These are phyloP conservation scores for Acanthiza pusilla DNA, from an alignment of 2,797 vertebrate genomes.

Conservation along the genomic window DNA sequence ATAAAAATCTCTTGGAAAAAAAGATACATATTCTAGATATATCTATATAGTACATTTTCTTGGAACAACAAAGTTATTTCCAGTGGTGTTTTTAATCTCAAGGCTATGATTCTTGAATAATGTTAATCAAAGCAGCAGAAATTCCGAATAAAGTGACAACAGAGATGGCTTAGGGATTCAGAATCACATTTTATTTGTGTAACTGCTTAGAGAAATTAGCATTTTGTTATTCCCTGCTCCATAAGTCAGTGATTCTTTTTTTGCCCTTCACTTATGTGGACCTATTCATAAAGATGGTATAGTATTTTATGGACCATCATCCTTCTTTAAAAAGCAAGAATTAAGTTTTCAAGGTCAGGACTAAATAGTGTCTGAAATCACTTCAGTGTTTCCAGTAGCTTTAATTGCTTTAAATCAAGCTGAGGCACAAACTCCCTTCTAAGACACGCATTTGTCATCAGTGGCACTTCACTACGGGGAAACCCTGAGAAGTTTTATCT, in stretches of 20 bases:
- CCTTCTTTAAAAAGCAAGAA: background rate
- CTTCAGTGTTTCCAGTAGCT: background rate
- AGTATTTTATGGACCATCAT: background rate
- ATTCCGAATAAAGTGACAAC: background rate
- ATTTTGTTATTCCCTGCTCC: background rate
- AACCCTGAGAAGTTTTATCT: background rate
- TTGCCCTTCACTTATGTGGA: fast-evolving
- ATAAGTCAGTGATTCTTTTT: background rate
- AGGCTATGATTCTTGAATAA: background rate
- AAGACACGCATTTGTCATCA: background rate
- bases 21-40: background rate
- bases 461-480: background rate
- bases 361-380: background rate
- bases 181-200: background rate
- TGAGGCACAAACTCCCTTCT: background rate
- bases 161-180: background rate
- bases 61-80: background rate
- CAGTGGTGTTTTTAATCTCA: background rate
- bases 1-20: background rate
- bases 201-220: background rate
- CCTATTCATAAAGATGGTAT: background rate
- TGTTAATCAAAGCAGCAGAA: background rate
- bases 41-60: background rate
- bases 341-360: background rate
- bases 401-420: background rate